Evolutionary conservation across 2,888 invertebrate genomes (phyloP), one percentile per base, ranked within the genome.

Genomic region (Antheraea yamamai): DNA sequence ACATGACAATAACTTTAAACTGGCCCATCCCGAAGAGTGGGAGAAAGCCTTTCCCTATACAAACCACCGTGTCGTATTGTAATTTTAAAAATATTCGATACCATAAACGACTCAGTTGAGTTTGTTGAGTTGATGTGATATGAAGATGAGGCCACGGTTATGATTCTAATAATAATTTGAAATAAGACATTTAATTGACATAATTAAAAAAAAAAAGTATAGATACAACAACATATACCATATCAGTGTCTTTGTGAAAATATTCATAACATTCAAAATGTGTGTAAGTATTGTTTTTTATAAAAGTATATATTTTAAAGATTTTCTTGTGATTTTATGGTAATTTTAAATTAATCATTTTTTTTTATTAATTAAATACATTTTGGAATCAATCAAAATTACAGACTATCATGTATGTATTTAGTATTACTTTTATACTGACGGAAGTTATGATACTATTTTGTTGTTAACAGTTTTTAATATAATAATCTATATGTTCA

Each of bases 31-130:
- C 64, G 68, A 72, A 76, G 83, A 83, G 83, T 80, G 83, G 83
- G 83, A 82, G 83, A 83, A 83, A 83, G 83, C 78, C 77, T 73
- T 78, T 75, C 81, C 70, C 70, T 47, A 79, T 81, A 83, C 82
- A 70, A 4, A 39, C 39, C 39, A 39, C 39, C 20, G n/a, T n/a
- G 14, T 64, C 16, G 26, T 64, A 30, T 64, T 26, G 16, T 14
- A 12, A 64, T 64, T 64, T 47, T 26, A 64, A 64, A 26, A 66
- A 30, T 26, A 66, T 66, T 66, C 30, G 2, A 30, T 66, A 30
- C 14, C 26, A 66, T 16, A 26, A 30, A 30, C 30, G 16, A 4
- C 30, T 66, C 64, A 66, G 64, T 66, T 30, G 26, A 30, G 30
- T 14, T 26, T 26, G 26, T 12, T 26, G 26, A 64, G 12, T 30